A percentile compares a stretch with the other conserved stretches of the same genome.
Evolutionary conservation across 2,888 invertebrate genomes (phyloP).

Genomic region (Orthonychiurus folsomi): DNA sequence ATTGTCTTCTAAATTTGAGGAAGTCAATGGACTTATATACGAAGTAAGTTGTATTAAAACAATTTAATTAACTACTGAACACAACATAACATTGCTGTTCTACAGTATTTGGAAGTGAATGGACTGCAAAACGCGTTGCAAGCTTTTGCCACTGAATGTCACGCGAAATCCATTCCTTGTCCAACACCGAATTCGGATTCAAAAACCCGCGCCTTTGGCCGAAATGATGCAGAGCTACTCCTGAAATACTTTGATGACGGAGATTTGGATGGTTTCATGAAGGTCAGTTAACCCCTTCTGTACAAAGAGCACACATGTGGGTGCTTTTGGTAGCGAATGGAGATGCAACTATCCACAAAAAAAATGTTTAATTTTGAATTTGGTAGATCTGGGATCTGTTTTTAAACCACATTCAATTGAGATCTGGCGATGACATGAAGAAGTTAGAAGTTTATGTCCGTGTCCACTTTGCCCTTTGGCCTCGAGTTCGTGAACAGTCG

Average conservation of each 20-base stretch:
- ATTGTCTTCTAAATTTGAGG: too few species aligned
- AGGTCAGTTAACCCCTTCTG: slow-evolving; percentile 17
- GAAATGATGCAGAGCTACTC: slow-evolving; percentile 29
- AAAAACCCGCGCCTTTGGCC: slow-evolving; percentile 33
- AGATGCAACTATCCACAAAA: too few species aligned
- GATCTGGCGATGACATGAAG: slow-evolving; percentile 38
- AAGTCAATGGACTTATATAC: too few species aligned
- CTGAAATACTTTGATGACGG: slow-evolving; percentile 36
- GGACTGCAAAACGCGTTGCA: slow-evolving; percentile 33
- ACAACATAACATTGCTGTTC: too few species aligned
- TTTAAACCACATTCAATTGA: slow-evolving; percentile 33
- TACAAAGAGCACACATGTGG: too few species aligned
- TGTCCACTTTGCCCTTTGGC: slow-evolving; percentile 37
- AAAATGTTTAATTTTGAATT: too few species aligned
- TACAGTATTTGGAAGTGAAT: slow-evolving; percentile 37
- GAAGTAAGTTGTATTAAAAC: too few species aligned
- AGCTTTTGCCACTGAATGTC: slow-evolving; percentile 34
- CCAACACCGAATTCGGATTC: slow-evolving; percentile 19
- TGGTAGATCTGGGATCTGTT: slow-evolving; percentile 34
- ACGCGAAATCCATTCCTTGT: slow-evolving; percentile 26
- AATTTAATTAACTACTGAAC: too few species aligned
- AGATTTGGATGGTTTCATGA: slow-evolving; percentile 27
- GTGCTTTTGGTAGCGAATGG: too few species aligned
- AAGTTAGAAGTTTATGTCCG: slow-evolving; percentile 37
- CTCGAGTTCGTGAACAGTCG: slow-evolving; percentile 25